Base-by-base conservation (phyloP, 2,113 vertebrate genomes). In the Gymnocephalus cernua region DNA sequence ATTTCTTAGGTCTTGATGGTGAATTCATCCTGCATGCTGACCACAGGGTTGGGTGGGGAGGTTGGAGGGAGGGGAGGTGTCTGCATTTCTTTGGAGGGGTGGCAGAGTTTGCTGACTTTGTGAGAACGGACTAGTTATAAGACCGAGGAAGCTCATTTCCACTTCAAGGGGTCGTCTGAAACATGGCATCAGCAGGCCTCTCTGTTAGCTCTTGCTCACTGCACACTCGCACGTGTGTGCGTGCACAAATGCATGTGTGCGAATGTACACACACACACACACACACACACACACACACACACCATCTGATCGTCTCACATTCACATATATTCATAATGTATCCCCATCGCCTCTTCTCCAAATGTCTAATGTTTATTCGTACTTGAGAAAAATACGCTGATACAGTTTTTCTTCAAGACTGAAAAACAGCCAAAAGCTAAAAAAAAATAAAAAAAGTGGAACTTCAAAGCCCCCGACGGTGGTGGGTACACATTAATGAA, bases 141-240 rank as follows among this genome's bases (percentile, higher is more conserved):
- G 88, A 85, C 77, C 50, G 68, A 87, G 85, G 88, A 89, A 90
- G 86, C 93, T 95, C 84, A 95, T 94, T 95, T 94, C 92, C 93
- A 94, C 93, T 94, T 95, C 93, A 94, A 95, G 92, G 89, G 89
- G 88, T 91, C 81, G 88, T 86, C 90, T 93, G 91, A 93, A 93
- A 91, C 92, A 91, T 92, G 88, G 93, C 93, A 94, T 95, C 94
- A 94, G 94, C 94, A 94, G 90, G 86, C 88, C 89, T 91, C 83
- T 88, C 82, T 81, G 83, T 75, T 84, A 79, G 80, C 85, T 63
- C 54, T 66, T 16, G 67, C 77, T 74, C 25, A 23, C 70, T 68
- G 25, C 16, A 63, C 56, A 18, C 64, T 65, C 16, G 4, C 35
- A 15, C 19, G 6, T 13, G 7, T 15, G 45, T 23, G 68, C 19